A percentile compares a stretch with the other conserved stretches of the same genome.
Conservation (phyloP, 1,140 invertebrate species). For the Stegodyphus dumicola region DNA sequence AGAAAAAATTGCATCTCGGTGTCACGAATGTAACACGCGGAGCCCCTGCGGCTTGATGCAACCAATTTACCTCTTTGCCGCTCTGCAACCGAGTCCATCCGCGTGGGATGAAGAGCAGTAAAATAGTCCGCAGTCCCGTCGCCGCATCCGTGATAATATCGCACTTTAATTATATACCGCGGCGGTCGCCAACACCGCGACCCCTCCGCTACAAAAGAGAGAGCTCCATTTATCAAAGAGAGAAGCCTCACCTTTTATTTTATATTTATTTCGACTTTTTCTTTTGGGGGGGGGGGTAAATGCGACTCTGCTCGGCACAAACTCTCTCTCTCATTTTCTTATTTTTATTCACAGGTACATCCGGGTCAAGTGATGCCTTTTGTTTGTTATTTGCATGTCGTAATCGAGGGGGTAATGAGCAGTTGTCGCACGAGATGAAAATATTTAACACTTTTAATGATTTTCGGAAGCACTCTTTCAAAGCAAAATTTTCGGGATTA, state of each 20-base stretch:
- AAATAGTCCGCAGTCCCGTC: constrained; percentile 18
- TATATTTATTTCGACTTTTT: background rate
- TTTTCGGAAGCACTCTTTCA: no score
- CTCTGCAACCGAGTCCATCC: background rate
- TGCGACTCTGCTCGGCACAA: no score
- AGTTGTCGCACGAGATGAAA: no score
- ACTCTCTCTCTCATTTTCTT: constrained; percentile 8
- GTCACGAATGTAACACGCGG: constrained; percentile 35
- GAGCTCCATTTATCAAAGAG: constrained; percentile 49
- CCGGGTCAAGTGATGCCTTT: constrained; percentile 11
- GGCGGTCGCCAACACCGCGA: constrained; percentile 27
- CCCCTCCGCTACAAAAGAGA: constrained; percentile 18
- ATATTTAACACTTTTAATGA: no score
- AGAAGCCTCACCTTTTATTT: constrained; percentile 46
- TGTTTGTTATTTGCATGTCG: background rate
- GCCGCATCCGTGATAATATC: constrained; percentile 59
- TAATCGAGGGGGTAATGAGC: background rate
- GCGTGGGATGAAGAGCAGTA: constrained; percentile 40
- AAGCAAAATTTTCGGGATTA: no score
- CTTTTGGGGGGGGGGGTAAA: no score
- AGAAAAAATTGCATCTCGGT: constrained; percentile 27
- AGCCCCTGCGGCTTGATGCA: constrained; percentile 29
- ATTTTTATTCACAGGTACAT: constrained; percentile 4
- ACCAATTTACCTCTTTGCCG: constrained; percentile 39
- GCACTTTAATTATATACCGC: constrained; percentile 57